Evolutionary conservation across 2,113 vertebrate genomes (phyloP), one percentile per base, ranked within the genome.

Genomic region (Brachypodius melanocephalos): DNA sequence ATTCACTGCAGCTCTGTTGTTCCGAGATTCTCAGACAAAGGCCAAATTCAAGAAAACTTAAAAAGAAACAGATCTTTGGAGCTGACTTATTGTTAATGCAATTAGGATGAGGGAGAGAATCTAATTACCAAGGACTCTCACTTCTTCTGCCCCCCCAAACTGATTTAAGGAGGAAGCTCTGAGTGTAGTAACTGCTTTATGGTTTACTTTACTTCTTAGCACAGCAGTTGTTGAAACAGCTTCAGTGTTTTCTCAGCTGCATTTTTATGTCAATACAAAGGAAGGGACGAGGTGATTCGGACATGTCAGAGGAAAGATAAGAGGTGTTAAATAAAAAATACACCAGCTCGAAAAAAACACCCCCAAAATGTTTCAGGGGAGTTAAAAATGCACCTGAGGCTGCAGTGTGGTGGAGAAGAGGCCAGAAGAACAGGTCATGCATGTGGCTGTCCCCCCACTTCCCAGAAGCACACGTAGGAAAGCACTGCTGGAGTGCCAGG

Each of bases 351-450:
- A 54, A 85, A 28, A 40, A 36, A 87, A 57, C 38, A 59, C 10
- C 43, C 66, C 71, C 26, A 72, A 95, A 93, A 65, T 54, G 73
- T 93, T 91, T 91, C 48, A 80, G 79, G 72, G 48, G 65, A 96
- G 80, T 29, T 82, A 73, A 95, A 88, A 92, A 95, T 83, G 77
- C 84, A 94, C 65, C 83, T 29, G 85, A 88, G 71, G 91, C 90
- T 95, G 81, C 54, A 76, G 26, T 32, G 28, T 69, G 93, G 61
- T 89, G 95, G 92, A 89, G 76, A 72, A 91, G 89, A 96, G 98
- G 97, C 97, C 96, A 97, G 96, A 98, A 94, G 87, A 98, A 97
- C 97, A 98, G 98, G 97, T 97, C 98, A 97, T 94, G 96, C 97
- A 78, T 96, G 94, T 96, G 96, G 97, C 97, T 98, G 86, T 85